phyloP scores from a whole-genome alignment of 2,888 invertebrate species.

The Dichetophora obliterata region DNA sequence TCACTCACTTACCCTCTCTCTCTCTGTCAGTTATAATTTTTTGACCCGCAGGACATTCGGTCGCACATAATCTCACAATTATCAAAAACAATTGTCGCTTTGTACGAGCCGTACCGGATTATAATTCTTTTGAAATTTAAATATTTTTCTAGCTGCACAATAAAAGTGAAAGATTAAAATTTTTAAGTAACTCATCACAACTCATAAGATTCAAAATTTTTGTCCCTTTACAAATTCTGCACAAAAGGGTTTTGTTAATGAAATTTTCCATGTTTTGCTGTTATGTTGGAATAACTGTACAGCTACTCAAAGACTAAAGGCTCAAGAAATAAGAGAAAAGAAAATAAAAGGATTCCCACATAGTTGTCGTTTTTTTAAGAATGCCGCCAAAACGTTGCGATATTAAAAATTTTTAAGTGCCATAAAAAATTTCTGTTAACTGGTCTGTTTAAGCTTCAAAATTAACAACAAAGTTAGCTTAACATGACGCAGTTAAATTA shows the following conservation, averaged over 20 bases:
- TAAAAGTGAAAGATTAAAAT: conserved; percentile 23
- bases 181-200: conserved; percentile 1
- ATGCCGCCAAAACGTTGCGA: background rate
- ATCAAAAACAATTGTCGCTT: background rate
- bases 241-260: background rate
- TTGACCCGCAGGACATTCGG: background rate
- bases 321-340: background rate
- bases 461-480: too few relatives aligned
- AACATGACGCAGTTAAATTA: conserved; percentile 7
- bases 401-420: background rate
- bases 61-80: conserved; percentile 19
- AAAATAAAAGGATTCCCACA: background rate
- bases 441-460: too few relatives aligned
- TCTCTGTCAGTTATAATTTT: background rate
- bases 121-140: conserved; percentile 27
- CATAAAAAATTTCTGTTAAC: background rate
- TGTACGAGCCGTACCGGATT: background rate
- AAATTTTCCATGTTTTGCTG: background rate
- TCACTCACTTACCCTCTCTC: background rate
- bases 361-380: background rate
- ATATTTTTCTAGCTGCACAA: conserved; percentile 22
- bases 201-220: background rate
- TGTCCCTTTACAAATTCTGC: background rate
- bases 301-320: background rate
- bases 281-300: background rate